phyloP scores from a whole-genome alignment of 1,140 invertebrate genomes.

The Tachypleus tridentatus region DNA sequence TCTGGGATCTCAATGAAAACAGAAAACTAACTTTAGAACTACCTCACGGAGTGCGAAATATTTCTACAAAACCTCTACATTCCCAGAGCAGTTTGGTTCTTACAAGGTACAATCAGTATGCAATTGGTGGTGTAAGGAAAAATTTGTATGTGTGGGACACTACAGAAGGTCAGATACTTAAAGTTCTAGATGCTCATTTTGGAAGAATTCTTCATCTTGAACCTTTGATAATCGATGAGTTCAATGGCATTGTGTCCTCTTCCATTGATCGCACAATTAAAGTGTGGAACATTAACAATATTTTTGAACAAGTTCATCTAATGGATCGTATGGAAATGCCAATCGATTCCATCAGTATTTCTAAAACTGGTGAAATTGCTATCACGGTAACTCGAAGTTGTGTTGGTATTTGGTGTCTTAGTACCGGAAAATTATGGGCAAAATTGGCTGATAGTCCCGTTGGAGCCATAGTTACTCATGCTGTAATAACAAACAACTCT shows the following conservation, averaged over 20 bases:
- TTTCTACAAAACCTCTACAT: conserved; percentile 72
- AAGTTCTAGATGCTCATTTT: conserved; percentile 92
- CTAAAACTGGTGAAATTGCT: conserved; percentile 55
- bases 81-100: conserved; percentile 78
- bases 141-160: conserved; percentile 92
- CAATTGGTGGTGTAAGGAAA: conserved; percentile 89
- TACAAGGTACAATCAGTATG: conserved; percentile 77
- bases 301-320: conserved; percentile 92
- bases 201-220: conserved; percentile 86
- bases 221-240: conserved; percentile 67
- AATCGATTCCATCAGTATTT: conserved; percentile 78
- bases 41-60: conserved; percentile 83
- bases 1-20: conserved; percentile 24
- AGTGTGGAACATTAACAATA: conserved; percentile 99
- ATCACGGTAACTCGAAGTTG: conserved; percentile 82
- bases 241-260: conserved; percentile 90
- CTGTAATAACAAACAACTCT: conserved; percentile 70
- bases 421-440: conserved; percentile 62
- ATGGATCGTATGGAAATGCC: conserved; percentile 92
- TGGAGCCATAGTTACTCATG: conserved; percentile 89
- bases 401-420: conserved; percentile 90
- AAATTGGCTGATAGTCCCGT: conserved; percentile 82
- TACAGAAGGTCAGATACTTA: conserved; percentile 60
- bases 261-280: conserved; percentile 96
- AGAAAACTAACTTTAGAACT: conserved; percentile 45